Evolutionary conservation across 2,888 invertebrate genomes (phyloP).

Genomic region (Allophyes oxyacanthae): DNA sequence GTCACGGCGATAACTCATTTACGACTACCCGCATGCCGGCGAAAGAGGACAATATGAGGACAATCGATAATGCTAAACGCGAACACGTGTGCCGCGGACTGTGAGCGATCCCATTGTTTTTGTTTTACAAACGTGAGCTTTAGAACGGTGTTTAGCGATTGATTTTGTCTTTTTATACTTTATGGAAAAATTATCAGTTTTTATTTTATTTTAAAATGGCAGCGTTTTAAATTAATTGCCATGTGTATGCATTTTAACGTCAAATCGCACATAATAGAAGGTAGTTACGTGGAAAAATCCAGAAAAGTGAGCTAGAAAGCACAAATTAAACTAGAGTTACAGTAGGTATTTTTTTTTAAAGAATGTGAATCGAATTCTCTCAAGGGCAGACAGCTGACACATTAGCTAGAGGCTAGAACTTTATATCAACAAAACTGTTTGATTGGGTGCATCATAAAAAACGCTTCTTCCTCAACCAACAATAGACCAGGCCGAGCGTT

Average conservation of each 20-base stretch:
- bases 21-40: constrained; percentile 78
- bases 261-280: too few relatives aligned
- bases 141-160: constrained; percentile 48
- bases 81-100: constrained; percentile 79
- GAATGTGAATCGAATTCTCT: constrained; percentile 5
- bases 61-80: constrained; percentile 84
- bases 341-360: background rate
- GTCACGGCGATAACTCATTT: constrained; percentile 80
- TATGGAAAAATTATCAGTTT: too few relatives aligned
- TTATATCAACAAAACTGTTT: constrained; percentile 59
- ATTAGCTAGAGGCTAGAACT: constrained; percentile 48
- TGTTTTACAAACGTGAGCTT: constrained; percentile 61
- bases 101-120: constrained; percentile 70
- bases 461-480: constrained; percentile 58
- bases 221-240: too few relatives aligned
- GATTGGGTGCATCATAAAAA: constrained; percentile 53
- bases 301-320: too few relatives aligned
- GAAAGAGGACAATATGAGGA: constrained; percentile 79
- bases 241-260: too few relatives aligned
- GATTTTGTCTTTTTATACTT: constrained; percentile 22
- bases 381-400: constrained; percentile 44
- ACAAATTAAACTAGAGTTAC: too few relatives aligned
- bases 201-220: too few relatives aligned
- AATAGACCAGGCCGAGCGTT: constrained; percentile 74
- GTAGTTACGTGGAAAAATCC: too few relatives aligned